Evolutionary conservation across 2,888 invertebrate genomes (phyloP).

Genomic region (Lepidocyrtinus sp.): DNA sequence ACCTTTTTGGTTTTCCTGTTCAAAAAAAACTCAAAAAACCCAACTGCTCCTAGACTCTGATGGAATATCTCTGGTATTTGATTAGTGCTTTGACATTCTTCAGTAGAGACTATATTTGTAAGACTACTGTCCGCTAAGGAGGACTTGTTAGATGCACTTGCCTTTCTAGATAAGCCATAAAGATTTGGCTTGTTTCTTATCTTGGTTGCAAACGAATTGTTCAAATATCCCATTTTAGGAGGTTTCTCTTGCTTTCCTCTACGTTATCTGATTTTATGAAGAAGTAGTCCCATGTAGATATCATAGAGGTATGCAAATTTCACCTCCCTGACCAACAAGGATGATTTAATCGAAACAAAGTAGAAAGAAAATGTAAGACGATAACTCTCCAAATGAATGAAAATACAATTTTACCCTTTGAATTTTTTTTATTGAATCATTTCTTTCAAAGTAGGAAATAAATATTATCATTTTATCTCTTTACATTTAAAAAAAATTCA

Average conservation of each 20-base stretch:
- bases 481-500: conserved; percentile 12
- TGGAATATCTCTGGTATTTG: not conserved
- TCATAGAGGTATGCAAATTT: conserved; percentile 37
- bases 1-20: conserved; percentile 24
- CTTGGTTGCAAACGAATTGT: conserved; percentile 15
- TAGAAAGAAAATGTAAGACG: conserved; percentile 20
- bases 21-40: not conserved
- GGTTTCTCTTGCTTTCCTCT: no score
- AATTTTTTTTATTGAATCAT: not conserved
- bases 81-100: not conserved
- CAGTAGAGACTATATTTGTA: not conserved
- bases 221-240: conserved; percentile 36
- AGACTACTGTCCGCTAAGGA: not conserved
- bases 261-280: conserved; percentile 46
- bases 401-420: conserved; percentile 24
- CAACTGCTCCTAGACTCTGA: not conserved
- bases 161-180: conserved; percentile 32
- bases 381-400: not conserved
- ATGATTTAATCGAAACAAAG: conserved; percentile 44
- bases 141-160: conserved; percentile 26
- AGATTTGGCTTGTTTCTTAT: conserved; percentile 34
- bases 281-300: conserved; percentile 19
- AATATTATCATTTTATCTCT: not conserved
- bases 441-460: conserved; percentile 12
- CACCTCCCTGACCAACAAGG: no score